Base-by-base conservation (phyloP, 2,797 vertebrate species). In the Brachymystax lenok region DNA sequence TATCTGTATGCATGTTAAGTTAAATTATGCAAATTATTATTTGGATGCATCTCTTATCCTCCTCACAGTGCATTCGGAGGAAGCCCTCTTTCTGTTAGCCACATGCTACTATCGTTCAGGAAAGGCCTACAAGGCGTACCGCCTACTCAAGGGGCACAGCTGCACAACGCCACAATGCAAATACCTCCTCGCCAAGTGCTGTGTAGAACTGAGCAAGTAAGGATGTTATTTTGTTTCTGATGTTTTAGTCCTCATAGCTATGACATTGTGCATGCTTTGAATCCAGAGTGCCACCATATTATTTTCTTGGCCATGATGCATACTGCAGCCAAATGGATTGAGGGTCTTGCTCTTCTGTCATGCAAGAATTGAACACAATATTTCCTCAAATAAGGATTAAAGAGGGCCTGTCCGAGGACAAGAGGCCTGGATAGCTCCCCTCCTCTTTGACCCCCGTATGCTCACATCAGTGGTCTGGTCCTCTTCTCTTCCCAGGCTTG, bases 31-130 rank as follows among this genome's bases (percentile, higher is more conserved):
- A 3, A n/a, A n/a, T 19, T 56, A 3, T 46, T 46, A 19, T 59
- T 59, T n/a, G 5, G 2, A 61, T 61, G 59, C 59, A 61, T 24
- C 21, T 61, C 59, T 61, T 24, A 61, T 61, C 59, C 59, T 24
- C 21, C 21, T 35, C 17, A 13, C 85, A 97, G 97, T 98, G 72
- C 95, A 96, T 83, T 98, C 97, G 52, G 97, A 98, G 92, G 97
- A 98, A 90, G 96, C 96, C 2, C 95, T 98, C 83, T 98, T 98
- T 91, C 94, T 99, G 83, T 83, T 99, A 93, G 97, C 98, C 51
- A 99, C 98, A 1, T 99, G 98, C 90, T 99, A 99, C 84, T 98
- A 99, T 89, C 97, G 98, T 92, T 99, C 98, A 80, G 98, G 98
- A 90, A 99, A 99, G 90, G 95, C 97, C 0, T 99, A 99, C 80